A percentile compares a stretch with the other conserved stretches of the same genome.
phyloP scores from a whole-genome alignment of 2,113 vertebrate genomes.

The Murina feae region DNA sequence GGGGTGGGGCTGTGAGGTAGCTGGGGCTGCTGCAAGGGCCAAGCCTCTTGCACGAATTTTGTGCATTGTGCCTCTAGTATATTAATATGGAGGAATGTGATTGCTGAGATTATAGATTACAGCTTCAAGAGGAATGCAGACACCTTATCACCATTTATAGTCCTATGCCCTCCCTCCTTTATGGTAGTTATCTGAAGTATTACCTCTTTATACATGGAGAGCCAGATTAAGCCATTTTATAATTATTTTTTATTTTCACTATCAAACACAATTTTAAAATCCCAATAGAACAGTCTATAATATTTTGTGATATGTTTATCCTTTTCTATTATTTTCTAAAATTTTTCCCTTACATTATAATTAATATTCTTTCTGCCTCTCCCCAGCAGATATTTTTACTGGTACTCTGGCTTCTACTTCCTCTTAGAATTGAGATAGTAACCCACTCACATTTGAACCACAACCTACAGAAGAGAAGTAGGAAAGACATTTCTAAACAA shows the following conservation, averaged over 20 bases:
- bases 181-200: background rate
- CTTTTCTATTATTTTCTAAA: background rate
- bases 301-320: background rate
- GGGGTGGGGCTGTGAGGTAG: no score
- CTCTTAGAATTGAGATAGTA: background rate
- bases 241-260: background rate
- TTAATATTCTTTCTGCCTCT: background rate
- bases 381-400: background rate
- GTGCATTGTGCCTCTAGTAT: no score
- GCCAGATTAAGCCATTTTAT: background rate
- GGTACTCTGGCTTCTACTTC: background rate
- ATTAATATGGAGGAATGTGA: background rate
- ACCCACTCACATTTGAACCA: background rate
- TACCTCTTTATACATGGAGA: background rate
- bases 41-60: no score
- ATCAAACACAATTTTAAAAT: background rate
- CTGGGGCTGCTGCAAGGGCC: no score
- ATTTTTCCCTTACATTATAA: background rate
- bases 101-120: background rate
- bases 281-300: background rate
- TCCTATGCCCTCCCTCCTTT: background rate
- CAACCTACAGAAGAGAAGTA: background rate
- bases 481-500: background rate
- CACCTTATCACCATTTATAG: background rate
- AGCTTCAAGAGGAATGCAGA: background rate